Base-by-base conservation (phyloP, 2,797 vertebrate genomes). In the Clarias pachynema region DNA sequence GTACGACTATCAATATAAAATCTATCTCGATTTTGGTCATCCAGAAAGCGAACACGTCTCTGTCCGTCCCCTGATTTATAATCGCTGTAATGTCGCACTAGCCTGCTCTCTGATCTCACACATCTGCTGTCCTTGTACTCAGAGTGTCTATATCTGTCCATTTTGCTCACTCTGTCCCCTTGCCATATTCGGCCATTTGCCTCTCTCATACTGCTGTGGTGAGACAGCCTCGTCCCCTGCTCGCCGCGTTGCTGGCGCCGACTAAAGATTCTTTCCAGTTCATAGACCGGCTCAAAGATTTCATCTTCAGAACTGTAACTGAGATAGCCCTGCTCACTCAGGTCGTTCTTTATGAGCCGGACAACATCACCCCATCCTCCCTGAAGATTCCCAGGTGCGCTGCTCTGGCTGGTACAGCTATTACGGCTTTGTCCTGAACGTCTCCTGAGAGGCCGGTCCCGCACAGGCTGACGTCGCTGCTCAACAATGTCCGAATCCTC, bases 41-140 rank as follows among this genome's bases (percentile, higher is more conserved):
- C 94, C 74, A 88, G 91, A 81, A 96, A 96, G 86, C 37, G 94
- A 31, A 96, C 95, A 24, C 70, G 95, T 89, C 93, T 94, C 86
- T 93, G 91, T 2, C 89, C 75, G 70, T 79, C 90, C 74, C 81
- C 84, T 56, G 75, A 87, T 91, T 92, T 92, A 0, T 90, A 92
- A 56, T 94, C 88, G 49, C 88, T 91, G 29, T 49, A 62, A 9
- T 31, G 85, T 81, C 85, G 89, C 18, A 89, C 88, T 73, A 80
- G 69, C 14, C 73, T 88, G 74, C 87, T 87, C 0, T 5, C 75
- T 0, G 72, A 81, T 65, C 87, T 84, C 22, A 89, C 79, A 53
- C 82, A 86, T 78, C 79, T 70, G 14, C 34, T 5, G 62, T 49
- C 87, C 1, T 84, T 87, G 37, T 44, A 53, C 12, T 91, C 86